Base-by-base conservation (phyloP, 2,113 vertebrate genomes). In the Pelmatolapia mariae region DNA sequence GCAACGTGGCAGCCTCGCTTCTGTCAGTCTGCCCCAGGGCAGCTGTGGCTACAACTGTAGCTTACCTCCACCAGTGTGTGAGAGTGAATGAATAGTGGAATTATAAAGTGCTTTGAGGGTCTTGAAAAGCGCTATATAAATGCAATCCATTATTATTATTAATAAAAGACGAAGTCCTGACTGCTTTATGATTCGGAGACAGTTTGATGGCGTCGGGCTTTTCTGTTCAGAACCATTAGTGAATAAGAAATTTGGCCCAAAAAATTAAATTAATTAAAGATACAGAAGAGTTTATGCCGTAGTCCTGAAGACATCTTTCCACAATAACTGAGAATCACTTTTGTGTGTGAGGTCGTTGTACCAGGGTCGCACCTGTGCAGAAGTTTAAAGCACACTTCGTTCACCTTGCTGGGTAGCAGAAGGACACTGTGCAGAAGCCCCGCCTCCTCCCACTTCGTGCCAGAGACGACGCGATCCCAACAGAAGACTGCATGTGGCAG, bases 1-100 rank as follows among this genome's bases (percentile, higher is more conserved):
- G 10, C 0, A 19, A 10, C n/a, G 9, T 0, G 5, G 19, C 50
- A n/a, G 19, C 52, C n/a, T n/a, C n/a, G n/a, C n/a, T n/a, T 53
- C 52, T n/a, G 9, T 10, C 19, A 10, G 52, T 0, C 5, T 10
- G 2, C 18, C 50, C 8, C 47, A 2, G 8, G 8, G 18, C 8
- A 19, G 50, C 29, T 31, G 29, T 31, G 5, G 5, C 29, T 29
- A 29, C 29, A 29, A 5, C 29, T 31, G 29, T 31, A 24, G 24
- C 50, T 50, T 18, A 50, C 52, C 52, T 22, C n/a, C 52, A 22
- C n/a, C 52, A 11, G 52, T 22, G 52, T 6, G n/a, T 54, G 52
- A n/a, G 9, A n/a, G 19, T n/a, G 47, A 50, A 9, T 50, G 8
- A 50, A 19, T 19, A 50, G 0, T 50, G 19, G 33, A 8, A 36